A percentile compares a stretch with the other conserved stretches of the same genome.
Evolutionary conservation across 2,888 invertebrate species (phyloP).

Genomic region (Caenorhabditis auriculariae): DNA sequence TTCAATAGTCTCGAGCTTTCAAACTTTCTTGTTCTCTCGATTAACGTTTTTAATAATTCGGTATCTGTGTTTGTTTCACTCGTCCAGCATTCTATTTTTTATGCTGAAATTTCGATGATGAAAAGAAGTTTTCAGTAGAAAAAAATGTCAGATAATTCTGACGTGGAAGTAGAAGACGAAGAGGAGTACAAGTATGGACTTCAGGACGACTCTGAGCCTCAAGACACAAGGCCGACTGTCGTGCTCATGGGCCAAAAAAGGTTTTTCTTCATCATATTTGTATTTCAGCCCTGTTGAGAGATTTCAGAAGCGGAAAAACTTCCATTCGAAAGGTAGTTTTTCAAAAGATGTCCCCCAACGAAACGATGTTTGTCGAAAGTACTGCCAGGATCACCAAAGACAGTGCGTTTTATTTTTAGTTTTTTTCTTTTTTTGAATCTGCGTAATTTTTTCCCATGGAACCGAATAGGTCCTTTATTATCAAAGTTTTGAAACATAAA

Average conservation of each 20-base stretch:
- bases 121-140: neutral
- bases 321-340: conserved; percentile 99
- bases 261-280: conserved; percentile 17
- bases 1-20: too few relatives aligned
- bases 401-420: conserved; percentile 64
- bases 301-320: conserved; percentile 85
- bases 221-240: conserved; percentile 52
- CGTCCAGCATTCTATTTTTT: too few relatives aligned
- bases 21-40: too few relatives aligned
- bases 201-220: conserved; percentile 34
- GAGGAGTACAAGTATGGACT: conserved; percentile 50
- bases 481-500: too few relatives aligned
- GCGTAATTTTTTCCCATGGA: neutral
- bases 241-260: conserved; percentile 62
- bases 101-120: neutral
- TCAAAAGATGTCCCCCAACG: conserved; percentile 99
- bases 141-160: conserved; percentile 8
- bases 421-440: neutral
- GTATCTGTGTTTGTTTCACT: too few relatives aligned
- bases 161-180: conserved; percentile 38
- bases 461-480: too few relatives aligned
- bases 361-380: conserved; percentile 94
- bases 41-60: too few relatives aligned
- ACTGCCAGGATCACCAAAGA: conserved; percentile 98
- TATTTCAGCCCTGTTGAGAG: neutral